Evolutionary conservation across 1,140 invertebrate genomes (phyloP).

Genomic region (Drosophila ananassae): DNA sequence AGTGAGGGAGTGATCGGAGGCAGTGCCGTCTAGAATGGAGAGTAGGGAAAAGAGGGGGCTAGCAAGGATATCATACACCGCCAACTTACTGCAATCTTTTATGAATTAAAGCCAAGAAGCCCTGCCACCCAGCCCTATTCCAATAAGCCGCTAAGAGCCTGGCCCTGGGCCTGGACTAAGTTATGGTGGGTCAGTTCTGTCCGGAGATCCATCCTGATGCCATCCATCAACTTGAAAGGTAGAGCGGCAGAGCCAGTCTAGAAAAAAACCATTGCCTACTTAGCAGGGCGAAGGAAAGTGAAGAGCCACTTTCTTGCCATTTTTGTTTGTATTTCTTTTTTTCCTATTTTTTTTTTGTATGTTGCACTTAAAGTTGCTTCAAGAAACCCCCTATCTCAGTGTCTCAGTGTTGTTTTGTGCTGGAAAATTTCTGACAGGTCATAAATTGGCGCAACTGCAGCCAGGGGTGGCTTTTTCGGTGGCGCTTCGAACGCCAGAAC

Average conservation of each 20-base stretch:
- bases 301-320: neutral
- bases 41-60: too few relatives aligned
- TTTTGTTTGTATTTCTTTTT: neutral
- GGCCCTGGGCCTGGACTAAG: neutral
- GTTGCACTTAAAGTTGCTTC: constrained; percentile 41
- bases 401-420: constrained; percentile 29
- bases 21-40: neutral
- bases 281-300: neutral
- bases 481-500: neutral
- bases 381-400: neutral
- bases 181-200: constrained; percentile 11
- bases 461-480: neutral
- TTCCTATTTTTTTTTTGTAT: constrained; percentile 46
- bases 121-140: too few relatives aligned
- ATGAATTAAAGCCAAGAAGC: too few relatives aligned
- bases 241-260: neutral
- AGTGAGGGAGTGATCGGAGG: neutral
- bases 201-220: neutral
- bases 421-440: constrained; percentile 72
- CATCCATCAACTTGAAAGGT: constrained; percentile 17
- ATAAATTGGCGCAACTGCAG: constrained; percentile 68
- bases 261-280: constrained; percentile 18
- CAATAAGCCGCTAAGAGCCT: neutral
- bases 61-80: too few relatives aligned
- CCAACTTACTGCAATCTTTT: too few relatives aligned